phyloP scores from a whole-genome alignment of 2,888 invertebrate genomes.

The Erannis defoliaria region DNA sequence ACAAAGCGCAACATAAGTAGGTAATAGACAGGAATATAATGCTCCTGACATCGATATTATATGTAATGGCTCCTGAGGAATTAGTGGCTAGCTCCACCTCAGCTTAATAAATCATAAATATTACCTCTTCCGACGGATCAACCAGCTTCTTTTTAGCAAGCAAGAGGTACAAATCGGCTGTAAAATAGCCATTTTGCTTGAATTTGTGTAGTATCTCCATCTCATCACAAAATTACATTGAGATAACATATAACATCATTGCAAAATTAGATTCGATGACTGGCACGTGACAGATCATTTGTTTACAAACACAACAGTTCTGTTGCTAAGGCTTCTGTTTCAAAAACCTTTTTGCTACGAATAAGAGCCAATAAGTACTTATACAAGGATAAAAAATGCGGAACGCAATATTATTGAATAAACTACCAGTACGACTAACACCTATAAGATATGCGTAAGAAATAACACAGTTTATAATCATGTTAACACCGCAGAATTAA shows the following conservation, averaged over 20 bases:
- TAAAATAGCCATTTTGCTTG: constrained; percentile 79
- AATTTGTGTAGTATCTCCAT: constrained; percentile 78
- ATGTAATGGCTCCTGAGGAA: too few species aligned
- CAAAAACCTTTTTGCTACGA: neutral
- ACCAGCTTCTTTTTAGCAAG: constrained; percentile 69
- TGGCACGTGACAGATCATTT: constrained; percentile 42
- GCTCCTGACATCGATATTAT: too few species aligned
- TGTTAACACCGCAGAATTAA: too few species aligned
- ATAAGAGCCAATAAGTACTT: neutral
- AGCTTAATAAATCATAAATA: constrained; percentile 4
- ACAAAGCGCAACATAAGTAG: neutral
- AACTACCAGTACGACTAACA: too few species aligned
- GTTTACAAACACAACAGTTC: constrained; percentile 53
- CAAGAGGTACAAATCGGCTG: constrained; percentile 73
- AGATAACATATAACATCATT: too few species aligned
- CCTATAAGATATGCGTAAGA: too few species aligned
- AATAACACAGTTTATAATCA: too few species aligned
- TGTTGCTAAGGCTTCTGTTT: constrained; percentile 47
- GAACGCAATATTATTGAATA: neutral
- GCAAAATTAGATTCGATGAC: constrained; percentile 35
- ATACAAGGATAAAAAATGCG: neutral
- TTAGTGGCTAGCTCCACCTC: neutral
- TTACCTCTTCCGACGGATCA: constrained; percentile 64
- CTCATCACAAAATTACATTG: constrained; percentile 38
- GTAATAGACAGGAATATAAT: neutral